Evolutionary conservation across 2,797 vertebrate genomes (phyloP).

Genomic region (Threskiornis aethiopicus): DNA sequence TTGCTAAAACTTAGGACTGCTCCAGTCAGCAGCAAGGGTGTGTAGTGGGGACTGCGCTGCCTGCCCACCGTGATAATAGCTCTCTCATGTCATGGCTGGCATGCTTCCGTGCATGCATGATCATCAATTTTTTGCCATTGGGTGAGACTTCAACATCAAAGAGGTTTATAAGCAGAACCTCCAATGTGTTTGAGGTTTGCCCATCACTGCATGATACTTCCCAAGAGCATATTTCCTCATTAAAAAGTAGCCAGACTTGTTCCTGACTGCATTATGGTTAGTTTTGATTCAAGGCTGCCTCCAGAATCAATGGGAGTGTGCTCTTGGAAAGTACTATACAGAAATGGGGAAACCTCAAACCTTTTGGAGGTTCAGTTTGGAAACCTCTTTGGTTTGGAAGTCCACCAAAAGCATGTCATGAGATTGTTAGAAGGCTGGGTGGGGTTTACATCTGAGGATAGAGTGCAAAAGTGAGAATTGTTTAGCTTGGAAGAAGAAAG

Average conservation of each 20-base stretch:
- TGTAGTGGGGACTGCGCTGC: neutral
- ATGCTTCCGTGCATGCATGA: neutral
- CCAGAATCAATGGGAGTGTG: conserved; percentile 67
- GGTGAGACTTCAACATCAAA: conserved; percentile 46
- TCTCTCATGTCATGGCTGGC: neutral
- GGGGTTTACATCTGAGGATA: conserved; percentile 67
- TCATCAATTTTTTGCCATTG: neutral
- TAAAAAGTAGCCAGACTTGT: conserved; percentile 67
- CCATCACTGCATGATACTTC: conserved; percentile 59
- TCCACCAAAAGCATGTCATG: conserved; percentile 66
- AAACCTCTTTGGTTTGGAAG: conserved; percentile 73
- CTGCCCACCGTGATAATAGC: neutral
- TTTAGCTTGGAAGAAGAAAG: conserved; percentile 60
- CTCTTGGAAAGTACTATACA: conserved; percentile 63
- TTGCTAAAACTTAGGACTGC: neutral
- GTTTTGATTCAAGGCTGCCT: conserved; percentile 51
- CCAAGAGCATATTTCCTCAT: conserved; percentile 60
- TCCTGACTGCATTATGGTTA: conserved; percentile 51
- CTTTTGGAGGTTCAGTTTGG: conserved; percentile 69
- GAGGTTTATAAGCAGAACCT: conserved; percentile 15
- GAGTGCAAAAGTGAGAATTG: conserved; percentile 69
- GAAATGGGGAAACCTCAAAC: conserved; percentile 73
- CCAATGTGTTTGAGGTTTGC: conserved; percentile 62
- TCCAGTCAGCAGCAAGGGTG: neutral
- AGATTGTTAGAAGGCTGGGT: conserved; percentile 62